Base-by-base conservation (phyloP, 2,797 vertebrate species). In the Dryobates pubescens region DNA sequence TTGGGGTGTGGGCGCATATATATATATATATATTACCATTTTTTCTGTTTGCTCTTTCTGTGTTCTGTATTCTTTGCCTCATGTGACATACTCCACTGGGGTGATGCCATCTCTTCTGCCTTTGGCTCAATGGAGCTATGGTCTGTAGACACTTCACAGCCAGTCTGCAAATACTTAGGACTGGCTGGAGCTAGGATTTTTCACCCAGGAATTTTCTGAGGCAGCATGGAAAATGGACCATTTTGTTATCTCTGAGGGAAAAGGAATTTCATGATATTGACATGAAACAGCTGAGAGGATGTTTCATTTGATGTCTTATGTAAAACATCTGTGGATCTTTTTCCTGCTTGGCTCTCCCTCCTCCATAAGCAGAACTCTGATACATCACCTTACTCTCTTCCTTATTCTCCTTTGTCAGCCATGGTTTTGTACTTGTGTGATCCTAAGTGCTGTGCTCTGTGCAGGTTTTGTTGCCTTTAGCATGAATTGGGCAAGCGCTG, bases 231-330 rank as follows among this genome's bases (percentile, higher is more conserved):
- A 92, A 82, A 88, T 9, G 56, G n/a, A 87, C n/a, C 27, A 29
- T 59, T 93, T 78, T 85, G 18, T 67, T 86, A 57, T 76, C 79
- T 83, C 34, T 10, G n/a, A 78, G 38, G 43, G 82, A 93, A 70
- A 1, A 88, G 76, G 63, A 89, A 73, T 86, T 90, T 74, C 79
- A 67, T 0, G 0, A 62, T 78, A 43, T 29, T 92, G 87, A 92
- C 81, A 86, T 6, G 59, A 95, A 95, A 83, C 70, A 92, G 53
- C 79, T 90, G 70, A 92, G 34, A 75, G 17, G 59, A 93, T 65
- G n/a, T 75, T 93, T 93, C 45, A 38, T 87, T 91, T 88, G 73
- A 86, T 92, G 76, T 67, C 82, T 83, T 86, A 87, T 32, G 57
- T 78, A 69, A 88, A 95, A 78, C 76, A 78, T 75, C 85, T 94